Percentiles rank a stretch among this genome's conserved stretches.
These are phyloP conservation scores for Lymantria dispar DNA, from an alignment of 2,888 invertebrate genomes.

Conservation along the genomic window DNA sequence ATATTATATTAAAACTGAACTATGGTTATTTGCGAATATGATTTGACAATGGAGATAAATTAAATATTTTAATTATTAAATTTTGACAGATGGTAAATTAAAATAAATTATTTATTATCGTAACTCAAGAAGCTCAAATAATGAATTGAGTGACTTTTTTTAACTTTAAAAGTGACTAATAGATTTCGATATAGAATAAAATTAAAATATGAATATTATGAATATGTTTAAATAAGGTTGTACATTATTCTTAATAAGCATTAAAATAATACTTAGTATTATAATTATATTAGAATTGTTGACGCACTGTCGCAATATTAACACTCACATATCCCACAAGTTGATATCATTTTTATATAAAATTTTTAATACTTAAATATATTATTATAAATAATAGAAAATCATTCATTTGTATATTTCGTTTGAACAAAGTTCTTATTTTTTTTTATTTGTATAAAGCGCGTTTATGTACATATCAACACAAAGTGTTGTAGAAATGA, in stretches of 20 bases:
- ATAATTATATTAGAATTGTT: slow-evolving; percentile 11
- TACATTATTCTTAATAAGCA: background rate
- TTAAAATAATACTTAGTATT: background rate
- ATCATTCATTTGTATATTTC: slow-evolving; percentile 55
- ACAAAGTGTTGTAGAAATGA: slow-evolving; percentile 63
- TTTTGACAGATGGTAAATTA: slow-evolving; percentile 10
- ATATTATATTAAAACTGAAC: too few relatives aligned
- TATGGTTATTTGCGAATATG: too few relatives aligned
- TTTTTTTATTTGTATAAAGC: slow-evolving; percentile 40
- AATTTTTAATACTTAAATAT: slow-evolving; percentile 17
- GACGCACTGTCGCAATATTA: slow-evolving; percentile 13
- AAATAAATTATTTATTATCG: slow-evolving; percentile 16
- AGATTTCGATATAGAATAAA: slow-evolving; percentile 14
- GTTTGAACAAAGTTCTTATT: slow-evolving; percentile 72
- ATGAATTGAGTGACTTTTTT: slow-evolving; percentile 7
- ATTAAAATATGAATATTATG: slow-evolving; percentile 9
- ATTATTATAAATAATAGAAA: slow-evolving; percentile 26
- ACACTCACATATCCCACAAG: slow-evolving; percentile 39
- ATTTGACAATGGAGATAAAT: too few relatives aligned
- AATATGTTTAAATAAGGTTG: background rate
- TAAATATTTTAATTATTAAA: background rate
- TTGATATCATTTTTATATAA: slow-evolving; percentile 21
- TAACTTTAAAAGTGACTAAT: slow-evolving; percentile 15
- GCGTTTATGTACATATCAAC: slow-evolving; percentile 56
- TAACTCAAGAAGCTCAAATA: slow-evolving; percentile 6